Conservation (phyloP, 2,888 invertebrate species). For the Sarcophaga carnaria region DNA sequence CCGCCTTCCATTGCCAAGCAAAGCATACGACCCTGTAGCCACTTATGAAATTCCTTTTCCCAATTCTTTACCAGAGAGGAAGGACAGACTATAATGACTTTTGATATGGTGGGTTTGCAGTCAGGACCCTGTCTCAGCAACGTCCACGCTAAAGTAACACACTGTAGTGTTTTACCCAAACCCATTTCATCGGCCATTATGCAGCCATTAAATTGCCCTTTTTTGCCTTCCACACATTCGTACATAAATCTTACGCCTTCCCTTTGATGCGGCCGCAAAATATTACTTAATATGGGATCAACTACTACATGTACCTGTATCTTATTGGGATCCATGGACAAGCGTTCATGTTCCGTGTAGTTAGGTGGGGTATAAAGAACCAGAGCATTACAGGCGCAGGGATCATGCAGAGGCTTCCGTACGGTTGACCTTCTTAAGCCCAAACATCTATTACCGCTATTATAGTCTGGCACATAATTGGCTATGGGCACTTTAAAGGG, state of each 20-base stretch:
- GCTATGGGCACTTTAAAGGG: constrained; percentile 97
- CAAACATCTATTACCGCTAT: constrained; percentile 88
- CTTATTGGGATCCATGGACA: constrained; percentile 88
- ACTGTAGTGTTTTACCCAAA: constrained; percentile 98
- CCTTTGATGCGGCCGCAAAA: constrained; percentile 97
- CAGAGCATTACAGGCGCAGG: constrained; percentile 94
- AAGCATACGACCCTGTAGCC: constrained; percentile 93
- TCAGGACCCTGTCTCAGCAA: constrained; percentile 95
- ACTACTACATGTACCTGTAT: constrained; percentile 96
- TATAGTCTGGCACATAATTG: constrained; percentile 90
- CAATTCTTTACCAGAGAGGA: constrained; percentile 99
- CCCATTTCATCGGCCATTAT: constrained; percentile 99
- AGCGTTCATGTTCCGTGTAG: constrained; percentile 92
- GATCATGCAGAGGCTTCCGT: constrained; percentile 92
- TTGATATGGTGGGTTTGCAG: constrained; percentile 93
- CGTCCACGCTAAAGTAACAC: constrained; percentile 98
- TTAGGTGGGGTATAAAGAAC: constrained; percentile 93
- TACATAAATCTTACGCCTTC: constrained; percentile 99
- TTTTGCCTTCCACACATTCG: constrained; percentile 96
- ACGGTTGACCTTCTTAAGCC: constrained; percentile 87
- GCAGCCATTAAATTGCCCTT: constrained; percentile 93
- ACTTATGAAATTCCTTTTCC: constrained; percentile 99
- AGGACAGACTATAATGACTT: constrained; percentile 97
- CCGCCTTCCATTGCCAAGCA: constrained; percentile 94
- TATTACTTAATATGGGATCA: constrained; percentile 94